Conservation (phyloP, 2,888 invertebrate species). For the Apamea anceps region DNA sequence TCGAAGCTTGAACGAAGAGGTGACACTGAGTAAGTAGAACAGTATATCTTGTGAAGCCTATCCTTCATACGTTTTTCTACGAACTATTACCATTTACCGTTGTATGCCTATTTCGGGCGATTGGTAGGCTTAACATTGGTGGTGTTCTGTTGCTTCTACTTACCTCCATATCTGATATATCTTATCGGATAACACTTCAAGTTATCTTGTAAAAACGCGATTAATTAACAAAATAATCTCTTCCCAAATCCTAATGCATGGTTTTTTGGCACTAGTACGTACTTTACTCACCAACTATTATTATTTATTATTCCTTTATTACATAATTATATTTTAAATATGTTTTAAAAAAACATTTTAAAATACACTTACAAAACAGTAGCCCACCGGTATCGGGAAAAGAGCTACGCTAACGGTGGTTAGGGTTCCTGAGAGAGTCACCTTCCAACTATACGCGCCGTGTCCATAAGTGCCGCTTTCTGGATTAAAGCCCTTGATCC, state of each 20-base stretch:
- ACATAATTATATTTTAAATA: not conserved
- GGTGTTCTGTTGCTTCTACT: not conserved
- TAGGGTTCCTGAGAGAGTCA: not conserved
- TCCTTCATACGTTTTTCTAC: not conserved
- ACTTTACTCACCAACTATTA: not conserved
- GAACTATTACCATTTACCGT: not conserved
- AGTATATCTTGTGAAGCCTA: not conserved
- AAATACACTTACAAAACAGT: not conserved
- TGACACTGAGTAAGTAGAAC: slow-evolving; percentile 88
- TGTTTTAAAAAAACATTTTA: not conserved
- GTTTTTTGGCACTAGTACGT: not conserved
- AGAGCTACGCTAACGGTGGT: not conserved
- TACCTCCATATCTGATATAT: not conserved
- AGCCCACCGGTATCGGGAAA: not conserved
- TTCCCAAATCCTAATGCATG: not conserved
- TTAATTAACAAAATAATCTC: not conserved
- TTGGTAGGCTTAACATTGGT: not conserved
- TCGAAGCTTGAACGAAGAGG: slow-evolving; percentile 89
- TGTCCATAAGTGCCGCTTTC: not conserved
- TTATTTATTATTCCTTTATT: not conserved
- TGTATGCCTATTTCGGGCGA: not conserved
- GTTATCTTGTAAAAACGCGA: not conserved
- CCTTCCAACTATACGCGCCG: not conserved
- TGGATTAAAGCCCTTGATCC: no score
- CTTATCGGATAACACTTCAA: not conserved